These are phyloP conservation scores for Chironomus tentans DNA, from an alignment of 2,888 invertebrate species.

Conservation along the genomic window DNA sequence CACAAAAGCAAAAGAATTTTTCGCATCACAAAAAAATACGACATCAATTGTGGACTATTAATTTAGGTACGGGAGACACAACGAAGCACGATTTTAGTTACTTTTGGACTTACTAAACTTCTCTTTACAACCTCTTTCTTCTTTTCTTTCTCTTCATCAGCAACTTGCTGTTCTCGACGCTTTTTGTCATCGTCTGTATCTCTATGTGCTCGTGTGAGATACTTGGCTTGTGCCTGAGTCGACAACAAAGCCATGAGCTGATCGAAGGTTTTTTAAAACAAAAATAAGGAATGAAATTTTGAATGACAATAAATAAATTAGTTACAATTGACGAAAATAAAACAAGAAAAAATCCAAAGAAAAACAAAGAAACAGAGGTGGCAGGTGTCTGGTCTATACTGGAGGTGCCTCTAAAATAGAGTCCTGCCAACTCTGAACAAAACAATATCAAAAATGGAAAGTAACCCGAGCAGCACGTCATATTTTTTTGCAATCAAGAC, in stretches of 20 bases:
- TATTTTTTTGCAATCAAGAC: too few relatives aligned
- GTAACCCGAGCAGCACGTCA: too few relatives aligned
- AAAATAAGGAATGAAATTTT: not conserved
- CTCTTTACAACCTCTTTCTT: conserved; percentile 13
- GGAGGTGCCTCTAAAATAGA: too few relatives aligned
- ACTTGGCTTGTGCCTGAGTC: conserved; percentile 21
- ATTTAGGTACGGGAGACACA: not conserved
- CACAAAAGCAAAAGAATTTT: too few relatives aligned
- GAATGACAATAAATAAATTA: not conserved
- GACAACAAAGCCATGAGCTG: conserved; percentile 16
- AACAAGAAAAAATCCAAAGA: not conserved
- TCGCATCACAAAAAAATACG: too few relatives aligned
- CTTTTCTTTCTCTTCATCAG: conserved; percentile 10
- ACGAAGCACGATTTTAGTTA: not conserved
- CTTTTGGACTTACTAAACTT: conserved; percentile 9
- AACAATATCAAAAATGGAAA: too few relatives aligned
- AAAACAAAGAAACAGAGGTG: too few relatives aligned
- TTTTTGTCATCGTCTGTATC: not conserved
- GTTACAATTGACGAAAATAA: not conserved
- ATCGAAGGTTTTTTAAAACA: not conserved
- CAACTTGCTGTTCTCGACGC: not conserved
- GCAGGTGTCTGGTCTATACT: too few relatives aligned
- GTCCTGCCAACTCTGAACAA: too few relatives aligned
- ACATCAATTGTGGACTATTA: too few relatives aligned
- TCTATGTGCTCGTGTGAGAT: not conserved